phyloP scores from a whole-genome alignment of 2,113 vertebrate species.

The Cricetomys ansorgei region DNA sequence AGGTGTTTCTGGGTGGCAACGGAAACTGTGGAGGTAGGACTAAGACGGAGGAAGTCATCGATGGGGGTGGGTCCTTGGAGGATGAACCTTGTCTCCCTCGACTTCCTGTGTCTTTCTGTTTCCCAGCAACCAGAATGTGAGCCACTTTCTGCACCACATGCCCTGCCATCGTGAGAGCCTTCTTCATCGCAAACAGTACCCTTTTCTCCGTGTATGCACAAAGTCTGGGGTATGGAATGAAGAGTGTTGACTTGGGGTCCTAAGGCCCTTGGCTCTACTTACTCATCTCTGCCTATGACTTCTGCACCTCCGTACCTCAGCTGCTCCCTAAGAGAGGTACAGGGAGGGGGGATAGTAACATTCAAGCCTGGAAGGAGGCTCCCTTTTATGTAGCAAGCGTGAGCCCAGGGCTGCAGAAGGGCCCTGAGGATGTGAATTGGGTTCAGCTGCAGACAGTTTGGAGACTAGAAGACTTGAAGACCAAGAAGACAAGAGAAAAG shows the following conservation, averaged over 20 bases:
- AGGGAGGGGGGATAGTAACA: neutral
- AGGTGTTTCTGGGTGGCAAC: neutral
- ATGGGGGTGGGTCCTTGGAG: too few species aligned
- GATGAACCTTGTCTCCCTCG: neutral
- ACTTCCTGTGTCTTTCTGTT: neutral
- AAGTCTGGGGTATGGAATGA: neutral
- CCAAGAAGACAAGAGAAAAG: neutral
- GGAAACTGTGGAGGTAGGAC: neutral
- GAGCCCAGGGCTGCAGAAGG: neutral
- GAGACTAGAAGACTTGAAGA: too few species aligned
- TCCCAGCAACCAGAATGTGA: neutral
- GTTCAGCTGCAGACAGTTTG: too few species aligned
- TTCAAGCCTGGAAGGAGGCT: neutral
- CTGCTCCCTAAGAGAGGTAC: too few species aligned
- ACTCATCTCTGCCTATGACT: neutral
- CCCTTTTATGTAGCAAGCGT: neutral
- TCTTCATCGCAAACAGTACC: neutral
- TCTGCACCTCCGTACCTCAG: neutral
- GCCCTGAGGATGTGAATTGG: fast-evolving
- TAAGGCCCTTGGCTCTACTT: neutral
- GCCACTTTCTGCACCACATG: neutral
- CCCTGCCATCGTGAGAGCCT: too few species aligned
- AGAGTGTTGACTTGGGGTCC: neutral
- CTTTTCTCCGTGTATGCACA: fast-evolving
- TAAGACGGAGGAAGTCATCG: neutral